A percentile compares a stretch with the other conserved stretches of the same genome.
Evolutionary conservation across 2,113 vertebrate species (phyloP).

Genomic region (Spilogale gracilis): DNA sequence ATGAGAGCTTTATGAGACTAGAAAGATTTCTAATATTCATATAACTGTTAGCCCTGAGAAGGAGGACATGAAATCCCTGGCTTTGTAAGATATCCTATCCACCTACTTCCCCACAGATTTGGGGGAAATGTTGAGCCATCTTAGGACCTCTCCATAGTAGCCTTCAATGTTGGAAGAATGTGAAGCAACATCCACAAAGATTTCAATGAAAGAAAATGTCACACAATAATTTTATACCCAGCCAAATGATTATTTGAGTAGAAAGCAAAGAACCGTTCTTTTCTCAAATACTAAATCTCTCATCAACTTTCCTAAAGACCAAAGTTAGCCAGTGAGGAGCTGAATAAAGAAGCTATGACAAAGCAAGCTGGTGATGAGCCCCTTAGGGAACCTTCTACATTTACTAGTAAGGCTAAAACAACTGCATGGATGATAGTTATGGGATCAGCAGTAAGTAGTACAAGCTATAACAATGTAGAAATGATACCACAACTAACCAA

Average conservation of each 20-base stretch:
- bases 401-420: background rate
- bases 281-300: background rate
- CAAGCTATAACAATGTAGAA: background rate
- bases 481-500: background rate
- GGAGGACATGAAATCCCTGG: background rate
- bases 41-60: background rate
- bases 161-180: background rate
- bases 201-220: background rate
- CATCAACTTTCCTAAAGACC: background rate
- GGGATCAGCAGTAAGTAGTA: rapidly evolving
- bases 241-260: background rate
- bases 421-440: background rate
- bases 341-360: background rate
- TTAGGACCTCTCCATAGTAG: background rate
- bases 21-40: background rate
- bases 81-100: background rate
- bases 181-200: background rate
- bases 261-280: background rate
- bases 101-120: too few species aligned
- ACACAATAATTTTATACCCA: background rate
- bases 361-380: background rate
- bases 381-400: background rate
- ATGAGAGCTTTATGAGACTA: background rate
- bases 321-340: background rate
- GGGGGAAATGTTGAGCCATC: too few species aligned